Conservation (phyloP, 1,140 invertebrate genomes). For the Drosophila subobscura region DNA sequence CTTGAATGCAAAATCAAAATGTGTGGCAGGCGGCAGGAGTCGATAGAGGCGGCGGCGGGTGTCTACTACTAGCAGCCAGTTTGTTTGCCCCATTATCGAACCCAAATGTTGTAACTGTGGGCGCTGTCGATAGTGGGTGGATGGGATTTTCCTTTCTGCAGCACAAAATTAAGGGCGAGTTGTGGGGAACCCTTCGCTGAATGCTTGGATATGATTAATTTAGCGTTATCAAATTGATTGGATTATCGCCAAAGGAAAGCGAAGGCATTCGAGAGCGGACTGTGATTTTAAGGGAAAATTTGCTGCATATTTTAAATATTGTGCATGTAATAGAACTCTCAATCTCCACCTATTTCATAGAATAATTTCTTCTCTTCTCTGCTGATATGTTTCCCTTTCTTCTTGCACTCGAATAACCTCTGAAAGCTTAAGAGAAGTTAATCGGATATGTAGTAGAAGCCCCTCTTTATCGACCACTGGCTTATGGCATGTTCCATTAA, state of each 20-base stretch:
- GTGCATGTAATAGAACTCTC: too few species aligned
- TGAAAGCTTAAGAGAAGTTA: too few species aligned
- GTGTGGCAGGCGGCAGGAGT: neutral
- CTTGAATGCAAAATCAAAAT: conserved; percentile 70
- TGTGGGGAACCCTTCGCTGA: conserved; percentile 1
- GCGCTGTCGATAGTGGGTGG: conserved; percentile 15
- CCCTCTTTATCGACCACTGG: too few species aligned
- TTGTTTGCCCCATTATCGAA: conserved; percentile 53
- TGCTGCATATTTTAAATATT: too few species aligned
- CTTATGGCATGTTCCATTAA: too few species aligned
- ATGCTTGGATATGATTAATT: conserved; percentile 46
- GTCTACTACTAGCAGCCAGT: conserved; percentile 11
- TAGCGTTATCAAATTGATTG: conserved; percentile 56
- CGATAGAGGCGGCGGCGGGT: neutral
- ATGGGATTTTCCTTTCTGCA: conserved; percentile 17
- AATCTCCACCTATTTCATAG: too few species aligned
- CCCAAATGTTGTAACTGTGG: conserved; percentile 7
- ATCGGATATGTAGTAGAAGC: too few species aligned
- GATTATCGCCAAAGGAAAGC: conserved; percentile 28
- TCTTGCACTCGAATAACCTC: too few species aligned
- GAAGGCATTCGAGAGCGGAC: neutral
- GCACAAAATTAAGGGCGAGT: conserved; percentile 11
- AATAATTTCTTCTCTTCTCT: too few species aligned
- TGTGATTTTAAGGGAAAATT: conserved; percentile 19
- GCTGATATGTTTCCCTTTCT: too few species aligned